Conservation (phyloP, 1,140 invertebrate genomes). For the Calliopsis andreniformis region DNA sequence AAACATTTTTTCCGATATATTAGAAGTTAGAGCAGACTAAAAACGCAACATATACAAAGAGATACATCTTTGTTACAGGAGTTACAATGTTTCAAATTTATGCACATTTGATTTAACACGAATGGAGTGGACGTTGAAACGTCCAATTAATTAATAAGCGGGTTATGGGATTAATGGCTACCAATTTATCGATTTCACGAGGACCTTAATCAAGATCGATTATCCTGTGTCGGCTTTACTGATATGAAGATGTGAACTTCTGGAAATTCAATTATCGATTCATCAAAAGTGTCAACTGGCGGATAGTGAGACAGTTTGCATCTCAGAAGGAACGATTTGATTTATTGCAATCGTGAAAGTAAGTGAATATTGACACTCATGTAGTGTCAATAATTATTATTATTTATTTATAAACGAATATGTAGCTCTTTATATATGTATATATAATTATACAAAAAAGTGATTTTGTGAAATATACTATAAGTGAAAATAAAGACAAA, state of each 20-base stretch:
- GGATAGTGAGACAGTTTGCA: neutral
- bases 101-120: neutral
- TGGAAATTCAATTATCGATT: neutral
- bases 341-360: neutral
- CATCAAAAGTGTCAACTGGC: neutral
- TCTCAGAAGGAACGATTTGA: neutral
- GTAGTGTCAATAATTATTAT: too few relatives aligned
- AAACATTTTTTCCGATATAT: too few relatives aligned
- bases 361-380: too few relatives aligned
- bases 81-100: neutral
- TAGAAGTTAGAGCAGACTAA: too few relatives aligned
- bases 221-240: neutral
- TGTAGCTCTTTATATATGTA: too few relatives aligned
- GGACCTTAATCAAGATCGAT: constrained; percentile 3
- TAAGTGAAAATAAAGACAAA: too few relatives aligned
- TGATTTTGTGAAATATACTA: too few relatives aligned
- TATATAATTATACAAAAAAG: too few relatives aligned
- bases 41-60: too few relatives aligned
- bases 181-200: constrained; percentile 6
- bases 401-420: too few relatives aligned
- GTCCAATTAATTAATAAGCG: constrained; percentile 10
- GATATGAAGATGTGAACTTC: neutral
- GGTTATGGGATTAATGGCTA: constrained; percentile 3
- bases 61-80: neutral
- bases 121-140: neutral